Evolutionary conservation across 2,797 vertebrate genomes (phyloP), one percentile per base, ranked within the genome.

Genomic region (Micromesistius poutassou): DNA sequence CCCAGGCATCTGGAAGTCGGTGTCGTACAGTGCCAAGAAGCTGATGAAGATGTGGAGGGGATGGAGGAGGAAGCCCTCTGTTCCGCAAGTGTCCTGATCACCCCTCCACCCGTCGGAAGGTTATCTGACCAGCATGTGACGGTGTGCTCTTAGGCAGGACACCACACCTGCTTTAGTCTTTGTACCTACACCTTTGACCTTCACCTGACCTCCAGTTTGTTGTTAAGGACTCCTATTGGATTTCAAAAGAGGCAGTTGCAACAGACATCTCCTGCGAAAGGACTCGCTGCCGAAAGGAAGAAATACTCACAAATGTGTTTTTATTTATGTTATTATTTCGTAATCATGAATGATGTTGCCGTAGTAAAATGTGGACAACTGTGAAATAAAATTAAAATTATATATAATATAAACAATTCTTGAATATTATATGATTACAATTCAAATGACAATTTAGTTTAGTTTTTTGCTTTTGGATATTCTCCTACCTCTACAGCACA

Each of bases 41-140:
- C 90, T 99, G 46, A 84, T 91, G 77, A 99, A 98, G 92, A 98
- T 99, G 97, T 94, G 96, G 92, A 97, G 91, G 83, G 96, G 97
- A 77, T 96, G 94, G 94, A 89, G 95, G 83, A 94, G 90, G 89
- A 96, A 95, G 89, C 83, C 90, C 0, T 81, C 91, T 0, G 84
- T 90, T 72, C 90, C 91, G 3, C 85, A 90, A 76, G 89, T 81
- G 78, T 91, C 91, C 82, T 93, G 90, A 93, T 78, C 30, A 25
- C 22, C 55, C 55, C 22, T 62, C 55, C 55, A 5, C 22, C 55
- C 7, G 22, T 25, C 62, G 3, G 62, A 66, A 3, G 62, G n/a
- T 66, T 66, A 9, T 28, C 62, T 66, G 62, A 12, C n/a, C 62
- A 28, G 62, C 62, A 66, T 66, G 62, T 28, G 62, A 25, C 62